Evolutionary conservation across 2,888 invertebrate genomes (phyloP), one percentile per base, ranked within the genome.

Genomic region (Pedicia rivosa): DNA sequence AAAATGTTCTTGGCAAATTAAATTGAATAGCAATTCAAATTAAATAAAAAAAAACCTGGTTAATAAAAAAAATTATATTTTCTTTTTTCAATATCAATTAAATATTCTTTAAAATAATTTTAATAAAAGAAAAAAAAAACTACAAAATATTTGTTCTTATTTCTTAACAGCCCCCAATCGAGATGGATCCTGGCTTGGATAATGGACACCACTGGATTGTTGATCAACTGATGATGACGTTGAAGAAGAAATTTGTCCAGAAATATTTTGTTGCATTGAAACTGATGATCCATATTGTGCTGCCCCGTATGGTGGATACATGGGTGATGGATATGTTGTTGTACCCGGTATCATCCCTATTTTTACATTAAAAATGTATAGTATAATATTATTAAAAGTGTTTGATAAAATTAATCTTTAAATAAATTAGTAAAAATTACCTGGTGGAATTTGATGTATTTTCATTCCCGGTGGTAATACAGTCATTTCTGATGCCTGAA

Each of bases 121-220:
- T n/a, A n/a, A n/a, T n/a, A n/a, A n/a, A n/a, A n/a, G n/a, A n/a
- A n/a, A n/a, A n/a, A n/a, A n/a, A n/a, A n/a, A n/a, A n/a, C n/a
- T n/a, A n/a, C n/a, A n/a, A n/a, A n/a, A n/a, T n/a, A n/a, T n/a
- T n/a, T n/a, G n/a, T n/a, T n/a, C n/a, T 40, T 46, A 59, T 43
- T 61, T 59, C 37, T 61, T 59, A 1, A 56, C 42, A 0, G 86
- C 76, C 0, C 94, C 94, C 62, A 94, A 74, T 19, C 92, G 68
- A 26, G 82, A 78, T 0, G 97, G 97, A 68, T 98, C 97, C 61
- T 97, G 97, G 54, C 92, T 92, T 4, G 97, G 95, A 67, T 98
- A 98, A 62, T 95, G 92, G 32, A 78, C 65, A 1, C 72, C 66
- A 2, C 73, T 62, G 6, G 72, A 67, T n/a, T 67, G 64, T 2